Base-by-base conservation (phyloP, 1,140 invertebrate genomes). In the Drosophila arizonae region DNA sequence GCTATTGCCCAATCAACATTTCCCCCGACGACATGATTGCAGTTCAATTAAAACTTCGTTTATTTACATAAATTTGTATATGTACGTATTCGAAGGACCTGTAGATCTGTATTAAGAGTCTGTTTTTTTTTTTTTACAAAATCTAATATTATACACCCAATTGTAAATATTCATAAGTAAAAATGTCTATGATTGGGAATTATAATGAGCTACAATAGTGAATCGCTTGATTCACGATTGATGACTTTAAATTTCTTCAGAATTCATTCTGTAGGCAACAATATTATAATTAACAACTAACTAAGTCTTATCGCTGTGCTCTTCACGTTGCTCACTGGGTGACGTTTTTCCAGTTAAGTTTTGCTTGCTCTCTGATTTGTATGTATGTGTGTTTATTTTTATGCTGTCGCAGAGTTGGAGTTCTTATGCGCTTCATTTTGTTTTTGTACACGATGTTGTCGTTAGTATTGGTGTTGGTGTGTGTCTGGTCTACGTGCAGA, bases 401-500 rank as follows among this genome's bases (percentile, higher is more conserved):
- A 81, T 86, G 82, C 84, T 86, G 82, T 70, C 77, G 73, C 66
- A 51, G 77, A 77, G 81, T 70, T 62, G 57, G 71, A 69, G 77
- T 85, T 85, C 81, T 84, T 74, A 55, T 85, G 69, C 75, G 71
- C 65, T 77, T 76, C 70, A 72, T 72, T 76, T 72, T 76, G 69
- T 76, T 72, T 67, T 72, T 72, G 63, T 72, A 61, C 36, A 56
- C 52, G 39, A 62, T 54, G 71, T 11, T 68, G 74, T 66, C 66
- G 58, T 28, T 70, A 71, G 48, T 64, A 45, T 65, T 68, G 45
- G 60, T 79, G 77, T 64, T 72, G 54, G 74, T 80, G 70, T 72
- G 70, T 69, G 79, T 88, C 73, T 88, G 84, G 84, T 69, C 72
- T 87, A 86, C 76, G 82, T 87, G 81, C 82, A 86, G 82, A 86